These are phyloP conservation scores for Todiramphus chloris DNA, from an alignment of 2,113 vertebrate species.

Conservation along the genomic window DNA sequence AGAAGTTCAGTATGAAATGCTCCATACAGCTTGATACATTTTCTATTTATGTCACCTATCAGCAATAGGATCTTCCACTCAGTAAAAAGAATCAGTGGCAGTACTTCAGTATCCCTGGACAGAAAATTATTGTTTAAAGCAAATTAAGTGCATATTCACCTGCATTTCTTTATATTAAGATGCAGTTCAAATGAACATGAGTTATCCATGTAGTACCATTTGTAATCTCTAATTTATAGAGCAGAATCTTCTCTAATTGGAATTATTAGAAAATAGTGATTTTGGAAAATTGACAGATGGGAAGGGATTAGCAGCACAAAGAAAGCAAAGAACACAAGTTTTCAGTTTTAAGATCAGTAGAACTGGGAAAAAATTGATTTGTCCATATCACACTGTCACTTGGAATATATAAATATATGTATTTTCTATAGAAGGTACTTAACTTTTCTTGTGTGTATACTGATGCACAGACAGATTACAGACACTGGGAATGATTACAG, in stretches of 20 bases:
- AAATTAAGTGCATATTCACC: not conserved
- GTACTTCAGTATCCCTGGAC: not conserved
- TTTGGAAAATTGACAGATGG: not conserved
- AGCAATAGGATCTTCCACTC: not conserved
- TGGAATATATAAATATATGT: accelerated
- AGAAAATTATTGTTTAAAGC: not conserved
- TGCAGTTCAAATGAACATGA: not conserved
- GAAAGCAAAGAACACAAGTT: not conserved
- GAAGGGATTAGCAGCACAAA: not conserved
- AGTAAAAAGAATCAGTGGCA: not conserved
- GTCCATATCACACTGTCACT: not conserved
- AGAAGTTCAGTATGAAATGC: not conserved
- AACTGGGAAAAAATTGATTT: not conserved
- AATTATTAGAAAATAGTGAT: not conserved
- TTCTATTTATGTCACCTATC: not conserved
- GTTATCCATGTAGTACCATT: not conserved
- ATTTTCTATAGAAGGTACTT: not conserved
- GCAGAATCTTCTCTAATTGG: not conserved
- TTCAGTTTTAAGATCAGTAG: not conserved
- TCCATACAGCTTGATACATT: accelerated
- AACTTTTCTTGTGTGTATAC: not conserved
- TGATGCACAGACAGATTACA: not conserved
- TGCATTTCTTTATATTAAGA: not conserved
- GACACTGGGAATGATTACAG: not conserved
- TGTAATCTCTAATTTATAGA: not conserved